These are phyloP conservation scores for Tragelaphus strepsiceros DNA, from an alignment of 2,113 vertebrate genomes.

Conservation along the genomic window DNA sequence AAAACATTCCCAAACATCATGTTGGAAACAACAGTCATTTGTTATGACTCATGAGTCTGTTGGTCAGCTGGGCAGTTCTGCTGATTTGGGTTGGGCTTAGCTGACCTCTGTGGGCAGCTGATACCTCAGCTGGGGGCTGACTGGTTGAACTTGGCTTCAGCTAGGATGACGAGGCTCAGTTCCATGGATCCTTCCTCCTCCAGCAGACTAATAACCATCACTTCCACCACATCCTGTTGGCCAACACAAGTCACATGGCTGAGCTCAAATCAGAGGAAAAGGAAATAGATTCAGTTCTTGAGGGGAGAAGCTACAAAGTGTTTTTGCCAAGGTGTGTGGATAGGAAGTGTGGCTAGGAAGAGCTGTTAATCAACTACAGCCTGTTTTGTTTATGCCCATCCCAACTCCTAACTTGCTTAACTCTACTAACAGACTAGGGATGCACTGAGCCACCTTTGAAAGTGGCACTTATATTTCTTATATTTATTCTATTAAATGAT, in stretches of 20 bases:
- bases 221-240: background rate
- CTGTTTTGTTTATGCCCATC: background rate
- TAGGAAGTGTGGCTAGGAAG: background rate
- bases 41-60: fast-evolving
- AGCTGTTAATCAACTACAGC: background rate
- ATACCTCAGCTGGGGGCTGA: background rate
- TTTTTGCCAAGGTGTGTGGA: background rate
- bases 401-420: background rate
- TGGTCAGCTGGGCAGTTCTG: background rate
- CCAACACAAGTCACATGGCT: background rate
- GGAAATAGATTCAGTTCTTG: background rate
- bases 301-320: background rate
- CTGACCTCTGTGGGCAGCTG: background rate
- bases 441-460: background rate
- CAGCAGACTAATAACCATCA: background rate
- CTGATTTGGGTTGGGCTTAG: background rate
- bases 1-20: background rate
- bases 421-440: background rate
- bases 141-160: background rate
- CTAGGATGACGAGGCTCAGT: fast-evolving
- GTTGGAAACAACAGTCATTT: background rate
- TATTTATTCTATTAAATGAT: background rate
- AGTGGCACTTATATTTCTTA: background rate
- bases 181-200: background rate
- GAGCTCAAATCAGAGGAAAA: background rate